Base-by-base conservation (phyloP, 2,797 vertebrate species). In the Arctocebus calabarensis region DNA sequence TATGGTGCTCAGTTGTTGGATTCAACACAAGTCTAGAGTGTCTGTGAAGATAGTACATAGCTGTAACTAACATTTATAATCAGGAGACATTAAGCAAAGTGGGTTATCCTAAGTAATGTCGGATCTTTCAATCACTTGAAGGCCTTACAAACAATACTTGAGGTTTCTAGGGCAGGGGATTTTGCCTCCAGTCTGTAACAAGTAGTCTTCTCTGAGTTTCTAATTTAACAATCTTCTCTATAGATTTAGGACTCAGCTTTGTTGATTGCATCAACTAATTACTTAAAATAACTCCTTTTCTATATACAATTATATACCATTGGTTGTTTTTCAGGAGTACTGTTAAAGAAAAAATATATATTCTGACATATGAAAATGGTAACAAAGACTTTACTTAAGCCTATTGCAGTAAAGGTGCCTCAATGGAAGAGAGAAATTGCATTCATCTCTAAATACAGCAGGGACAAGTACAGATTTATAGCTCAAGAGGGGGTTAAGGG, bases 221-320 rank as follows among this genome's bases (percentile, higher is more conserved):
- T 61, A 57, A 48, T n/a, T 11, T 73, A 1, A 19, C 6, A 40
- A 6, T n/a, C 12, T 73, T 13, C 20, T 45, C 5, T 88, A 43
- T 40, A 73, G 62, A 55, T 78, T 96, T 94, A 55, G 34, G 2
- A 82, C 16, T 66, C 73, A 37, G 25, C 13, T 66, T 29, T 85
- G 7, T 43, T 11, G 70, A 64, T 81, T 6, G 90, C n/a, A 32
- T 81, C 17, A 25, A 59, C 14, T n/a, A 81, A 34, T 32, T 88
- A 13, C 25, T 68, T 90, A 61, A 84, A 84, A 10, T 92, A 84
- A 91, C 70, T 81, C 37, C 89, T 27, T 89, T 73, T 85, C 16
- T 40, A 1, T 64, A 5, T 70, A 22, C 55, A 79, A 25, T 52
- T 88, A 37, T 32, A 43, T 23, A 0, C 34, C 14, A 59, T 6